phyloP scores from a whole-genome alignment of 1,140 invertebrate species.

The Mactra quadrangularis region DNA sequence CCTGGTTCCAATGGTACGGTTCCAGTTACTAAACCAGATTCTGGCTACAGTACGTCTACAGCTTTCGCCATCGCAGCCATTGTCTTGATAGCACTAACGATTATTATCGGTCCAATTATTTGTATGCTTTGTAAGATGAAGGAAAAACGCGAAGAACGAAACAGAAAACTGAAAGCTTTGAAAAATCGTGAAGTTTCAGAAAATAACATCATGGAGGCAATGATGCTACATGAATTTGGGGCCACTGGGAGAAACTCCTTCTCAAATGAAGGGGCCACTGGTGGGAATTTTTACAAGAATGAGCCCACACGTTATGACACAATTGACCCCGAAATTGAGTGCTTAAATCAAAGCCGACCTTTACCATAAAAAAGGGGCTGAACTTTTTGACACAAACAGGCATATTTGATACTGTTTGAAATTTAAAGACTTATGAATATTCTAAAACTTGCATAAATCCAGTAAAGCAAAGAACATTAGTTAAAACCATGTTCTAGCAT shows the following conservation, averaged over 20 bases:
- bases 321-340: conserved; percentile 48
- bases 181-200: conserved; percentile 56
- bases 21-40: neutral
- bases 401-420: too few species aligned
- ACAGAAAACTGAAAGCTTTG: conserved; percentile 51
- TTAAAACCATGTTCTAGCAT: too few species aligned
- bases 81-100: conserved; percentile 67
- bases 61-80: conserved; percentile 75
- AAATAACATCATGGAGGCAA: conserved; percentile 74
- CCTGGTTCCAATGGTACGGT: conserved; percentile 26
- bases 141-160: conserved; percentile 63
- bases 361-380: neutral
- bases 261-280: conserved; percentile 36
- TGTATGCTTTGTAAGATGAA: conserved; percentile 76
- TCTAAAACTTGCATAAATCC: too few species aligned
- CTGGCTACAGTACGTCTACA: conserved; percentile 26
- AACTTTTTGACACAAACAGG: neutral
- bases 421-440: too few species aligned
- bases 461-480: too few species aligned
- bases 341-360: conserved; percentile 16
- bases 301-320: conserved; percentile 18
- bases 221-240: conserved; percentile 75
- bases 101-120: conserved; percentile 76
- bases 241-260: conserved; percentile 11
- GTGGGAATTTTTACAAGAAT: conserved; percentile 26